Percentiles rank a stretch among this genome's conserved stretches.
Evolutionary conservation across 2,797 vertebrate genomes (phyloP).

Genomic region (Brachymystax lenok): DNA sequence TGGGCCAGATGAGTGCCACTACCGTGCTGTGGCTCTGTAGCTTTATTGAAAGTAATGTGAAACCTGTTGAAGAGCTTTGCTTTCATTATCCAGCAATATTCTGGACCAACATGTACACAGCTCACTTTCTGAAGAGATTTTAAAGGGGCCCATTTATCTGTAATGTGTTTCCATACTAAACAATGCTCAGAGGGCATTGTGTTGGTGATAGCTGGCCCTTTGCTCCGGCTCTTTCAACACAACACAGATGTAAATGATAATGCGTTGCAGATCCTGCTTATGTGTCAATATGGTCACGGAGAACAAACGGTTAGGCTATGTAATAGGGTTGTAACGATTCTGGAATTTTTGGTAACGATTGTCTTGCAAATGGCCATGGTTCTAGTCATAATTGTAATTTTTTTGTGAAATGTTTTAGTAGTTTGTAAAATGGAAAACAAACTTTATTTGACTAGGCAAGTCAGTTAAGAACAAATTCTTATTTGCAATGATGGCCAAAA

Average conservation of each 20-base stretch:
- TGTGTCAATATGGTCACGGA: neutral
- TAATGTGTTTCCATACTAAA: neutral
- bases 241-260: neutral
- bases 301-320: neutral
- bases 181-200: neutral
- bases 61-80: neutral
- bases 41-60: neutral
- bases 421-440: no score
- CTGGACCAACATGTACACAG: neutral
- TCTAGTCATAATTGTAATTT: no score
- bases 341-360: no score
- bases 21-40: neutral
- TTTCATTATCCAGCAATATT: neutral
- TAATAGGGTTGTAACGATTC: neutral
- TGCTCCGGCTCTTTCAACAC: neutral
- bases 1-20: slow-evolving; percentile 19
- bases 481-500: no score
- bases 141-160: neutral
- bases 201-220: neutral
- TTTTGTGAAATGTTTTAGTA: no score
- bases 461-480: no score
- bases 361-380: no score
- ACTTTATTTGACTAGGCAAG: no score
- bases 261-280: neutral
- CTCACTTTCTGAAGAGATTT: neutral